These are phyloP conservation scores for Anableps anableps DNA, from an alignment of 2,797 vertebrate genomes.

Conservation along the genomic window DNA sequence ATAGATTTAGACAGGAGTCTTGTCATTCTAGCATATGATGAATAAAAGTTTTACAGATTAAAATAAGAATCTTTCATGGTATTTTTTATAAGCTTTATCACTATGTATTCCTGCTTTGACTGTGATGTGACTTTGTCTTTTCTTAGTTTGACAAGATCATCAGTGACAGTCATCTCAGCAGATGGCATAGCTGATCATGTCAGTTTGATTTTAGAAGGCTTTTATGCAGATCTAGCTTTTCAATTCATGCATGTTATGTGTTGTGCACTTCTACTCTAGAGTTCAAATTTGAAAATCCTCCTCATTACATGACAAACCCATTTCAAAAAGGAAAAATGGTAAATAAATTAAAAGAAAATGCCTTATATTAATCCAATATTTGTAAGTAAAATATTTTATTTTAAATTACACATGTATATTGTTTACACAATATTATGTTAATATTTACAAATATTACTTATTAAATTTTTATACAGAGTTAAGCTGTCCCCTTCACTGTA, in stretches of 20 bases:
- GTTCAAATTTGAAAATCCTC: background rate
- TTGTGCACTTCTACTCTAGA: background rate
- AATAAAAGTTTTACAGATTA: background rate
- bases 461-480: background rate
- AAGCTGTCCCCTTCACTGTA: background rate
- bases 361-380: background rate
- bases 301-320: background rate
- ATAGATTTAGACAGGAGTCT: background rate
- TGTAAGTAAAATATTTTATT: background rate
- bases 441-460: background rate
- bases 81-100: conserved; percentile 5
- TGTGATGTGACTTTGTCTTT: background rate
- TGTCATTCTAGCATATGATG: background rate
- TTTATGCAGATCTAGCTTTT: background rate
- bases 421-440: background rate
- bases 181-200: conserved; percentile 1
- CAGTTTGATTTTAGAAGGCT: background rate
- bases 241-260: background rate
- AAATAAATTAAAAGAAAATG: background rate
- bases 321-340: background rate
- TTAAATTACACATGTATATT: background rate
- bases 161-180: conserved; percentile 4
- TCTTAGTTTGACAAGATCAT: background rate
- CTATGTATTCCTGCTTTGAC: background rate
- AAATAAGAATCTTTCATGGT: conserved; percentile 3